These are phyloP conservation scores for Colius striatus DNA, from an alignment of 2,113 vertebrate genomes.

Conservation along the genomic window DNA sequence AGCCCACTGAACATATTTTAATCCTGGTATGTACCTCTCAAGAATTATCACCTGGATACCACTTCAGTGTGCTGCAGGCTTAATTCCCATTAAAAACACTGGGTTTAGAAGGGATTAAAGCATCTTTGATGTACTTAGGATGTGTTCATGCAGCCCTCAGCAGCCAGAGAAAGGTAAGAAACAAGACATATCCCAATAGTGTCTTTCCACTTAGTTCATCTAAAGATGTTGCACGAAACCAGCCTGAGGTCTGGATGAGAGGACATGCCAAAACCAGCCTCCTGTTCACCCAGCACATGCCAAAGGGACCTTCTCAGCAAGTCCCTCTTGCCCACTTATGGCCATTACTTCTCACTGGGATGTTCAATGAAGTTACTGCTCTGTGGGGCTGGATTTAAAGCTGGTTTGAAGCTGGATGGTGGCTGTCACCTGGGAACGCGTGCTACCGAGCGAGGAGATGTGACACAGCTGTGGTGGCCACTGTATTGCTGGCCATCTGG, in stretches of 20 bases:
- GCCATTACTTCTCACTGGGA: neutral
- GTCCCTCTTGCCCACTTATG: neutral
- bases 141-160: neutral
- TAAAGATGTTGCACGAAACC: neutral
- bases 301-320: neutral
- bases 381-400: neutral
- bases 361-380: neutral
- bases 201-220: neutral
- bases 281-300: neutral
- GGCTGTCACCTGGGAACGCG: neutral
- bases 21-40: neutral
- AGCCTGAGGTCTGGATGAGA: neutral
- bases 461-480: neutral
- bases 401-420: neutral
- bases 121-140: neutral
- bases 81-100: neutral
- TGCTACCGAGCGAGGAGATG: slow-evolving; percentile 17
- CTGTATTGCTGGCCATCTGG: slow-evolving; percentile 2
- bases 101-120: neutral
- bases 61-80: neutral
- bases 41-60: neutral
- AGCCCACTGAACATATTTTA: neutral
- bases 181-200: neutral
- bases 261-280: neutral
- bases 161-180: neutral